phyloP scores from a whole-genome alignment of 2,797 vertebrate species.

The Vireo griseus region DNA sequence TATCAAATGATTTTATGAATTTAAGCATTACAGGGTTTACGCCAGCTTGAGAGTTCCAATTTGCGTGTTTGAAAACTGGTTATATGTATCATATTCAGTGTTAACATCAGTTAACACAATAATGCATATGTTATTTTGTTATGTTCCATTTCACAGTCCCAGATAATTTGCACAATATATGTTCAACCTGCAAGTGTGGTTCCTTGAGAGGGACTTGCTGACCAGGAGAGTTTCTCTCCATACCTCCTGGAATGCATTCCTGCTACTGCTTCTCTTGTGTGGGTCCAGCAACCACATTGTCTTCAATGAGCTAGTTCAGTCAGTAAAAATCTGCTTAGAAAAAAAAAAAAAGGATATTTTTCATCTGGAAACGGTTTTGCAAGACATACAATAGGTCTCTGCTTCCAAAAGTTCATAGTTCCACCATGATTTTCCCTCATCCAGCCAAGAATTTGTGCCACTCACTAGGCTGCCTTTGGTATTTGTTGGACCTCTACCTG shows the following conservation, averaged over 20 bases:
- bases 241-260: neutral
- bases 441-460: neutral
- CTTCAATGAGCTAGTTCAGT: neutral
- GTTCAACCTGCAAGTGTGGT: neutral
- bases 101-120: neutral
- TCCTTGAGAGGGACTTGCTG: neutral
- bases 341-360: neutral
- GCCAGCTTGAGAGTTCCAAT: neutral
- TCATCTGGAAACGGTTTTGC: neutral
- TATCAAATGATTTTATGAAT: neutral
- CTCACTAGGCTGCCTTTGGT: neutral
- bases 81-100: neutral
- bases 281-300: neutral
- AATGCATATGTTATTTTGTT: neutral
- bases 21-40: neutral
- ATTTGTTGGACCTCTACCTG: neutral
- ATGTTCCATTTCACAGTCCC: neutral
- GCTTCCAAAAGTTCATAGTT: neutral
- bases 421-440: neutral
- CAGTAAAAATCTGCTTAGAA: neutral
- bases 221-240: rapidly evolving
- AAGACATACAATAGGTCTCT: neutral
- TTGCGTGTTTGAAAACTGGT: neutral
- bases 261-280: neutral
- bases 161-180: neutral